Evolutionary conservation across 2,797 vertebrate species (phyloP).

Genomic region (Pipistrellus kuhlii): DNA sequence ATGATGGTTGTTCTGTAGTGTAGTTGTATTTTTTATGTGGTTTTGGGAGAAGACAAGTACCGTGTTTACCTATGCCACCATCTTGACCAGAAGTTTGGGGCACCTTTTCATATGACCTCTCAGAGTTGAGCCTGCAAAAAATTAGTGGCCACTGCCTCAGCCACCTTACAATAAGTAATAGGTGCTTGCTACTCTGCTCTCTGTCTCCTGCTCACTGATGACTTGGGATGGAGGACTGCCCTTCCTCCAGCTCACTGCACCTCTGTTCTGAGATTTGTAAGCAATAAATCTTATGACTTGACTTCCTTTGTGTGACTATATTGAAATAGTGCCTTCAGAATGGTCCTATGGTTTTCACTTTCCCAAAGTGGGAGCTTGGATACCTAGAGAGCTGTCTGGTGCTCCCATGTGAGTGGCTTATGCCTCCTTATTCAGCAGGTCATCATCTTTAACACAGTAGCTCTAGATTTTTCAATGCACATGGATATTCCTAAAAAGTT

Average conservation of each 20-base stretch:
- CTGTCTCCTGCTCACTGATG: neutral
- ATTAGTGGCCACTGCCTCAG: neutral
- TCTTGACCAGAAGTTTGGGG: neutral
- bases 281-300: neutral
- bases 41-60: no score
- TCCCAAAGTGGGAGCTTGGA: neutral
- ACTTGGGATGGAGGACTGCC: neutral
- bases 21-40: no score
- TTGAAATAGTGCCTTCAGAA: neutral
- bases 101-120: neutral
- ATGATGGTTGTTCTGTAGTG: no score
- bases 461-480: neutral
- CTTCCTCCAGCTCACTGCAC: neutral
- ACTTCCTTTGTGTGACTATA: neutral
- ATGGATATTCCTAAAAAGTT: neutral
- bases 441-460: neutral
- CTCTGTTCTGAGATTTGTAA: neutral
- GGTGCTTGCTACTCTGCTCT: neutral
- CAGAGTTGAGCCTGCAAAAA: neutral
- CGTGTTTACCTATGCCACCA: no score
- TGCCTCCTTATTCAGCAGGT: neutral
- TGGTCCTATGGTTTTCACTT: neutral
- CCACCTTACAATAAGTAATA: neutral
- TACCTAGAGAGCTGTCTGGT: neutral
- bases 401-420: neutral